Evolutionary conservation across 2,888 invertebrate species (phyloP), one percentile per base, ranked within the genome.

Genomic region (Trichopria drosophilae): DNA sequence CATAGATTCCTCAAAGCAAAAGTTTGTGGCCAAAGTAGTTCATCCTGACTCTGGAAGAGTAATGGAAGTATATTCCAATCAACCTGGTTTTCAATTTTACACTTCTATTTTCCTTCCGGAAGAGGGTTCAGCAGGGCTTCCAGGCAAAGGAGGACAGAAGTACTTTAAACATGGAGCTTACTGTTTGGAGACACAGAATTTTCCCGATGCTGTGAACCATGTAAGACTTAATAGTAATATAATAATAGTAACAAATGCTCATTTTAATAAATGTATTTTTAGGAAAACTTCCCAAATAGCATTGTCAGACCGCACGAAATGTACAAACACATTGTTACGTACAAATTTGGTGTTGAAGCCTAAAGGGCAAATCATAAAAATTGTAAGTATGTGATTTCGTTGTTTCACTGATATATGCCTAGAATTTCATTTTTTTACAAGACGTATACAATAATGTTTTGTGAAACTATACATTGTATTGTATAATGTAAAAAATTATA

Each of bases 51-150:
- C 82, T 18, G 93, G 93, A 2, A 81, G 93, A 51, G 83, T 81
- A 41, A 69, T 96, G 45, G 90, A 92, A 71, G 82, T 93, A 1
- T 86, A 84, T 61, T 88, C 91, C 53, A 88, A 93, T 71, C 91
- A 93, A 71, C 93, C 93, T 0, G 94, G 93, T 1, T 81, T 95
- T 48, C 94, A 95, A 73, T 86, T 96, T 66, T 95, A 96, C 71
- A 93, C 93, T 0, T 82, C 86, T 0, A 91, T 92, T 69, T 79
- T 76, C 51, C 76, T 92, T 24, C 90, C 91, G 0, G 82, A 85
- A 2, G 77, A 76, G 67, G 78, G 77, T 45, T 23, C 50, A 1
- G 50, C 54, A 2, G 75, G 84, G 1, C 71, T 88, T 22, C 54
- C 69, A 6, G 94, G 93, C 1, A 93, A 93, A 73, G 77, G 78